Evolutionary conservation across 1,140 invertebrate species (phyloP).

Genomic region (Hyphantria cunea): DNA sequence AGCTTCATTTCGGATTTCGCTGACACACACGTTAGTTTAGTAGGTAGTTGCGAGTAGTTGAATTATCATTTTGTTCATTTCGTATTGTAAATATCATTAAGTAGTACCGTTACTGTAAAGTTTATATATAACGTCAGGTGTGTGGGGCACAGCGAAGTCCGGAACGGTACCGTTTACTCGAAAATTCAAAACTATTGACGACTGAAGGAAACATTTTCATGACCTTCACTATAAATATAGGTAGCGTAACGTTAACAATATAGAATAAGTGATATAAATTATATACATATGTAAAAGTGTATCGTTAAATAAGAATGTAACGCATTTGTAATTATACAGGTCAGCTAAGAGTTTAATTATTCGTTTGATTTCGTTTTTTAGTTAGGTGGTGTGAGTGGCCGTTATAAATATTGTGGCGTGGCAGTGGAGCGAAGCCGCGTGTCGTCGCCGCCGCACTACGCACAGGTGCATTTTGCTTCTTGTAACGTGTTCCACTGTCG

Average conservation of each 20-base stretch:
- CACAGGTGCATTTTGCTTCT: constrained; percentile 20
- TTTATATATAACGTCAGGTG: constrained; percentile 29
- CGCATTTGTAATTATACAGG: constrained; percentile 79
- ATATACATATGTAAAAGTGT: constrained; percentile 73
- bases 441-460: constrained; percentile 37
- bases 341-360: constrained; percentile 68
- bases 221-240: constrained; percentile 48
- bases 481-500: constrained; percentile 4
- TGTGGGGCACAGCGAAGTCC: constrained; percentile 34
- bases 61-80: constrained; percentile 37
- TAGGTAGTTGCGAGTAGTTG: constrained; percentile 56
- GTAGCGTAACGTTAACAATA: constrained; percentile 54
- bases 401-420: constrained; percentile 43
- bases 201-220: constrained; percentile 31
- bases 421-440: constrained; percentile 14
- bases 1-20: constrained; percentile 49
- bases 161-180: constrained; percentile 26
- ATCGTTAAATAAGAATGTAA: constrained; percentile 71
- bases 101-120: constrained; percentile 35
- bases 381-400: constrained; percentile 51
- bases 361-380: constrained; percentile 65
- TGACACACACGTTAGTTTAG: constrained; percentile 27
- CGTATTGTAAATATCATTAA: constrained; percentile 33
- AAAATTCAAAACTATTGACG: constrained; percentile 24
- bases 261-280: constrained; percentile 54